Conservation (phyloP, 2,888 invertebrate species). For the Chrysotoxum bicinctum region DNA sequence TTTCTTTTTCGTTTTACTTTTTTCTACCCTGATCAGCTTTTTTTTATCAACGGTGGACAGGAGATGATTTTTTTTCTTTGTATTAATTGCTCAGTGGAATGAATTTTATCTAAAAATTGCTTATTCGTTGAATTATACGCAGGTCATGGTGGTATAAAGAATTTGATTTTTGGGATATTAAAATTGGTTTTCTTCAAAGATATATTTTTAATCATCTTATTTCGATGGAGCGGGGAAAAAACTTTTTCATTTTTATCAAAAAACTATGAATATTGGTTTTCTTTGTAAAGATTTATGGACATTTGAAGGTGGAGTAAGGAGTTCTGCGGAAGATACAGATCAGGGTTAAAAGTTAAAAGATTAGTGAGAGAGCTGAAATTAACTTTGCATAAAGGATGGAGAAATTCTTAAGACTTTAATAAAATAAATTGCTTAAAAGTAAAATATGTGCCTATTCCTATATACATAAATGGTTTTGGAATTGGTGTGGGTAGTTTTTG, state of each 20-base stretch:
- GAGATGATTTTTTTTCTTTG: conserved; percentile 1
- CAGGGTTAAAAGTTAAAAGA: neutral
- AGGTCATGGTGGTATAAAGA: conserved; percentile 27
- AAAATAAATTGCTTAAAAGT: too few species aligned
- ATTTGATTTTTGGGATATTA: conserved; percentile 28
- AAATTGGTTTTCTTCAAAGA: neutral
- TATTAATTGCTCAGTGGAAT: conserved; percentile 41
- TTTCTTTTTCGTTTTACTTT: neutral
- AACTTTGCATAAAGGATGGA: neutral
- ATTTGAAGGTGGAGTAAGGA: neutral
- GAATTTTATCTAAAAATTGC: conserved; percentile 42
- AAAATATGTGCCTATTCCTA: too few species aligned
- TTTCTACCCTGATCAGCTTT: conserved; percentile 11
- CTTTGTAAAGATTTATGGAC: neutral
- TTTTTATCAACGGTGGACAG: neutral
- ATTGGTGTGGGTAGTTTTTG: too few species aligned
- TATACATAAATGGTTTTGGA: too few species aligned
- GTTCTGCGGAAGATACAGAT: neutral
- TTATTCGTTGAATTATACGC: conserved; percentile 29
- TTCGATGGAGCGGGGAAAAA: neutral
- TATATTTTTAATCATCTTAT: neutral
- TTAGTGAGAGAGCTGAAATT: neutral
- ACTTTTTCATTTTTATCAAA: neutral
- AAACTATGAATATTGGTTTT: conserved; percentile 18
- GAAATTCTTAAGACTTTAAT: too few species aligned